Evolutionary conservation across 1,140 invertebrate species (phyloP), one percentile per base, ranked within the genome.

Genomic region (Scaptomyza pallida): DNA sequence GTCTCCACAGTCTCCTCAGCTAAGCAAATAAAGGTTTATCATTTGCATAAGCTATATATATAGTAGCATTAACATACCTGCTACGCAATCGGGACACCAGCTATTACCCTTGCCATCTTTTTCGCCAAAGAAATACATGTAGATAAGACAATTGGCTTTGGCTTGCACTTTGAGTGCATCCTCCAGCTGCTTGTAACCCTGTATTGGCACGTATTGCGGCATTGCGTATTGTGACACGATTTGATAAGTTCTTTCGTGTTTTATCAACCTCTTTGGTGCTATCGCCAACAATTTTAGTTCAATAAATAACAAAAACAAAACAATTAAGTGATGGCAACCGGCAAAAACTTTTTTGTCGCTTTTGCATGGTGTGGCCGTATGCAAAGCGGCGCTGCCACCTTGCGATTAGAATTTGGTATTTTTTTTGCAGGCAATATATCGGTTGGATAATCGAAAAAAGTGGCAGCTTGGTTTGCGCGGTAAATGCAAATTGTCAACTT

Each of bases 121-220:
- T 47, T 82, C 74, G 23, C 82, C 82, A 9, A 67, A 82, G 41
- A 86, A 82, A 35, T 86, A 86, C 10, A 86, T 47, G 17, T 86
- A 86, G 21, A 86, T 75, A 5, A 69, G 73, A 10, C 37, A 54
- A 2, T 37, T 59, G 1, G 23, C 19, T 2, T 45, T 59, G 0
- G 62, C 55, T 5, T 81, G 37, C 13, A 33, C 0, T 15, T 69
- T 68, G 0, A 86, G 70, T 5, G 75, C 52, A 19, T 64, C 59
- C 70, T 71, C 43, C 60, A 88, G 60, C 50, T 81, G 73, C 35
- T 72, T 21, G 41, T 56, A 75, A 6, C 81, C 81, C 2, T 47
- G 64, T 1, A 63, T 60, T 43, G 61, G 57, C 21, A 88, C 45
- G 35, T 64, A 88, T 51, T 86, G 56, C 93, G 92, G 13, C 92